These are phyloP conservation scores for Acanthurus tractus DNA, from an alignment of 2,797 vertebrate genomes.

Conservation along the genomic window DNA sequence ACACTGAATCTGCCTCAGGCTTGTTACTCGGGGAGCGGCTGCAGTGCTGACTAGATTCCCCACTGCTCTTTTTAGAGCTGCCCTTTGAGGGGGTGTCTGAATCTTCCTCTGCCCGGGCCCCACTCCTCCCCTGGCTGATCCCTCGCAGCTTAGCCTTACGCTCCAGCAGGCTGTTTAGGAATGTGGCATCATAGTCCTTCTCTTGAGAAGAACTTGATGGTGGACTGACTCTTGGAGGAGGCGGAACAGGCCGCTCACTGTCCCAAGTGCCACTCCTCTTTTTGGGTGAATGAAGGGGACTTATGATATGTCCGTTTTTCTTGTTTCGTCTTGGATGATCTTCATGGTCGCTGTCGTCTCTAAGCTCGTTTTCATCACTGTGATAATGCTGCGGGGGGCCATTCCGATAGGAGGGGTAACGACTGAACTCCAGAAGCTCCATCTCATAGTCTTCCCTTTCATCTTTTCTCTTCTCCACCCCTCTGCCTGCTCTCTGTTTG, in stretches of 20 bases:
- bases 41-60: slow-evolving; percentile 63
- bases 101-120: slow-evolving; percentile 74
- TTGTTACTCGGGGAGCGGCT: slow-evolving; percentile 83
- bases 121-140: slow-evolving; percentile 45
- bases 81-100: slow-evolving; percentile 89
- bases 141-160: slow-evolving; percentile 86
- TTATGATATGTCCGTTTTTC: slow-evolving; percentile 67
- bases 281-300: slow-evolving; percentile 85
- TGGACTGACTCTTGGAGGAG: slow-evolving; percentile 70
- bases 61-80: slow-evolving; percentile 86
- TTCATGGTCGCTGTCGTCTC: slow-evolving; percentile 69
- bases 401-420: slow-evolving; percentile 75
- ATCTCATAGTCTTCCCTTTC: slow-evolving; percentile 76
- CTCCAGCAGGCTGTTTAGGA: slow-evolving; percentile 89
- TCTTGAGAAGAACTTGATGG: slow-evolving; percentile 73
- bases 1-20: slow-evolving; percentile 83
- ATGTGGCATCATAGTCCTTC: slow-evolving; percentile 88
- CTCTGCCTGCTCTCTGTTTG: slow-evolving; percentile 73
- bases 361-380: slow-evolving; percentile 50
- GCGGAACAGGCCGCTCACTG: slow-evolving; percentile 65
- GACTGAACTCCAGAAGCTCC: slow-evolving; percentile 71
- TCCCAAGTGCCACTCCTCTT: slow-evolving; percentile 88
- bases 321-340: slow-evolving; percentile 74
- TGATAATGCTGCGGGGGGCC: slow-evolving; percentile 69
- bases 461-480: slow-evolving; percentile 77